Evolutionary conservation across 2,113 vertebrate genomes (phyloP).

Genomic region (Camelus bactrianus): DNA sequence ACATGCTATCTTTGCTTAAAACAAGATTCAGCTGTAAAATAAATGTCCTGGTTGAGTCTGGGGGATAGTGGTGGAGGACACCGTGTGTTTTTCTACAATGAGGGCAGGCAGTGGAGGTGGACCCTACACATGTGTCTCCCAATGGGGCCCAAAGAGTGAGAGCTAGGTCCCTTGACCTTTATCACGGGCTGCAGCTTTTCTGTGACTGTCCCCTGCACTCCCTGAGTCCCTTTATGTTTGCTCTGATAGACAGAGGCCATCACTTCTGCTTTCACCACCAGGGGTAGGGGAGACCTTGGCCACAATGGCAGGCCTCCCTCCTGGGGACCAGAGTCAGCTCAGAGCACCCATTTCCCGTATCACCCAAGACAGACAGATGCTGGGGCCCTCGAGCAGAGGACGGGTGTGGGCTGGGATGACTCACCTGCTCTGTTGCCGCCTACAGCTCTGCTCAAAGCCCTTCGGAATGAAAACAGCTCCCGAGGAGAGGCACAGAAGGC

Average conservation of each 20-base stretch:
- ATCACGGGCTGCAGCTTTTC: slow-evolving; percentile 14
- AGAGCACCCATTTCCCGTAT: slow-evolving; percentile 28
- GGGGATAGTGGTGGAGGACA: neutral
- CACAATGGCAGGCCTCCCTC: neutral
- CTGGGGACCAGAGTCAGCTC: slow-evolving; percentile 1
- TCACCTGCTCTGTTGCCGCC: slow-evolving; percentile 57
- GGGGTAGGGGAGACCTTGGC: neutral
- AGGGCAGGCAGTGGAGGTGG: neutral
- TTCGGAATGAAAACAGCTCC: slow-evolving; percentile 58
- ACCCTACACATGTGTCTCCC: neutral
- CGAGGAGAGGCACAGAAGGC: slow-evolving; percentile 42
- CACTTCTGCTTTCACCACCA: neutral
- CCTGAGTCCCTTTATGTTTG: neutral
- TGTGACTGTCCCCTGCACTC: neutral
- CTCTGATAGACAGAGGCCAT: neutral
- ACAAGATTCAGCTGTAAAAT: neutral
- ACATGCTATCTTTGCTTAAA: slow-evolving; percentile 10
- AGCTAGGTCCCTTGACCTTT: neutral
- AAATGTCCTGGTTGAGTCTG: neutral
- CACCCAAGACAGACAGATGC: slow-evolving; percentile 54
- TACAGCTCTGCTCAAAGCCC: slow-evolving; percentile 34
- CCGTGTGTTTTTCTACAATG: neutral
- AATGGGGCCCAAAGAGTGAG: neutral
- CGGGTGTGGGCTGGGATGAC: slow-evolving; percentile 69
- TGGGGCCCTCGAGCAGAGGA: slow-evolving; percentile 51